Percentiles rank a stretch among this genome's conserved stretches.
phyloP scores from a whole-genome alignment of 1,140 invertebrate genomes.

The Monochamus saltuarius region DNA sequence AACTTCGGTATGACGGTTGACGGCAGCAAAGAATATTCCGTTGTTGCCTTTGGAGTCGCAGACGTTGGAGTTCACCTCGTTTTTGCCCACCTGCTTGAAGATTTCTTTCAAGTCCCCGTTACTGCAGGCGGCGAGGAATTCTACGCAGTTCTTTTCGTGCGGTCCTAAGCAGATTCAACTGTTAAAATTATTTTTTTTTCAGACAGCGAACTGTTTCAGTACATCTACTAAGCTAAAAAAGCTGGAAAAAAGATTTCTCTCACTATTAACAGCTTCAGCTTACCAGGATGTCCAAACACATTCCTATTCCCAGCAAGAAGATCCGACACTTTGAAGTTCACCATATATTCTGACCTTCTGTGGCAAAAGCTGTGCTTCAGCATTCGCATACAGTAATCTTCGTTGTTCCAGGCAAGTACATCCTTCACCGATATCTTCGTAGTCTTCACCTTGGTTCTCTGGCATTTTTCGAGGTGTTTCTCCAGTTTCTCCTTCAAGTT shows the following conservation, averaged over 20 bases:
- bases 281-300: background rate
- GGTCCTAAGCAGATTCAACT: slow-evolving; percentile 31
- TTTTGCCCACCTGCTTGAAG: slow-evolving; percentile 48
- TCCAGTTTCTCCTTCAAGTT: slow-evolving; percentile 23
- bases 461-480: slow-evolving; percentile 9
- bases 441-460: slow-evolving; percentile 7
- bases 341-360: slow-evolving; percentile 36
- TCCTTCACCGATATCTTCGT: slow-evolving; percentile 35
- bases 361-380: slow-evolving; percentile 42
- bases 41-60: slow-evolving; percentile 55
- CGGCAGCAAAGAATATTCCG: slow-evolving; percentile 55
- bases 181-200: too few species aligned
- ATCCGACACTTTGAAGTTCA: slow-evolving; percentile 36
- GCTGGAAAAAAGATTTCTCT: too few species aligned
- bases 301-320: slow-evolving; percentile 35
- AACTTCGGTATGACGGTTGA: slow-evolving; percentile 42
- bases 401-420: slow-evolving; percentile 50
- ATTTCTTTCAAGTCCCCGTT: slow-evolving; percentile 48
- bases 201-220: too few species aligned
- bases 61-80: slow-evolving; percentile 53
- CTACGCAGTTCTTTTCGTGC: slow-evolving; percentile 37
- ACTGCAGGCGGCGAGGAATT: slow-evolving; percentile 35
- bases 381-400: slow-evolving; percentile 35
- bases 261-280: background rate
- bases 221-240: too few species aligned